phyloP scores from a whole-genome alignment of 2,113 vertebrate species.

The Eudyptes chrysolophus region DNA sequence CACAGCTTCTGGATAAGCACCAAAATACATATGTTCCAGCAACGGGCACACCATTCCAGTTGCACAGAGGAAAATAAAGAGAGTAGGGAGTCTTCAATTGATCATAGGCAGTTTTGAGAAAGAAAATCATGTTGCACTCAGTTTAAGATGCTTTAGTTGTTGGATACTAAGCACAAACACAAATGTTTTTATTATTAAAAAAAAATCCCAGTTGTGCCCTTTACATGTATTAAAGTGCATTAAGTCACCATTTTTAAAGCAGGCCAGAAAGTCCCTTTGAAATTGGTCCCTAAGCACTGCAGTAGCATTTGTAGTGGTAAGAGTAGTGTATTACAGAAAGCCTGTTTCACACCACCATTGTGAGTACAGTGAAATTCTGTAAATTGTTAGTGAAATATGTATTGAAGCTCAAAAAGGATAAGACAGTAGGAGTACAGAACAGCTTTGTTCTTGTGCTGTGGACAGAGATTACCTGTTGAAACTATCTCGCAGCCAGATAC shows the following conservation, averaged over 20 bases:
- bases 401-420: not conserved
- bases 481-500: not conserved
- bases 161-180: slow-evolving; percentile 13
- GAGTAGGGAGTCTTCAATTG: not conserved
- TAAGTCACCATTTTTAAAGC: slow-evolving; percentile 43
- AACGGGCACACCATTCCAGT: not conserved
- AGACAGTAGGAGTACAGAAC: not conserved
- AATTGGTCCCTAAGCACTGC: slow-evolving; percentile 62
- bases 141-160: not conserved
- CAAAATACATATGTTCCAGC: not conserved
- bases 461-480: not conserved
- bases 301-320: slow-evolving; percentile 28
- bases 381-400: not conserved
- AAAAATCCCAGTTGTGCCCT: slow-evolving; percentile 62
- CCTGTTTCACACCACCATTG: not conserved
- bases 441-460: not conserved
- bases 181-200: slow-evolving; percentile 17
- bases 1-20: slow-evolving; percentile 12
- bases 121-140: not conserved
- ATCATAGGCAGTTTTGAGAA: slow-evolving; percentile 25
- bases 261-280: slow-evolving; percentile 56
- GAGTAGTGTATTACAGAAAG: not conserved
- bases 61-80: not conserved
- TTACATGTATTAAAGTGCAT: slow-evolving; percentile 74
- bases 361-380: not conserved